Evolutionary conservation across 2,888 invertebrate species (phyloP), one percentile per base, ranked within the genome.

Genomic region (Xylota segnis): DNA sequence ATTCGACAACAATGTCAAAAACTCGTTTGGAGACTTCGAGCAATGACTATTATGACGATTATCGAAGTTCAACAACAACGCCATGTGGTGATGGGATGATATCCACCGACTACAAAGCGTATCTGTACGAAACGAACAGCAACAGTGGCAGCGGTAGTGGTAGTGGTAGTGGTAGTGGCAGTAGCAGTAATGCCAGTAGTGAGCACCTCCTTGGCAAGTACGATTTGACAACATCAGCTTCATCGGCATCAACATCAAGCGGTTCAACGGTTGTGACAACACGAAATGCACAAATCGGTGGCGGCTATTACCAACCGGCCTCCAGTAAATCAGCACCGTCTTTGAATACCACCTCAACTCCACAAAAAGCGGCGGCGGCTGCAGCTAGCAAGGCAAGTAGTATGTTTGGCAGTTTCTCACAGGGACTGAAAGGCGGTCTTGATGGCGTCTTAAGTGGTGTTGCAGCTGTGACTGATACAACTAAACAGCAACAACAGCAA

Each of bases 301-400:
- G 87, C 3, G 87, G 87, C 7, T 89, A 89, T 76, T 89, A 89
- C 59, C 89, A 89, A 63, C 89, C 90, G 18, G 43, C 72, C 1
- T 63, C 87, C 0, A 82, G 66, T 23, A 86, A 86, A 61, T 71
- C 75, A 37, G 43, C 76, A 54, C 59, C 56, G 50, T 34, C 58
- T 10, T 40, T 43, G 32, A 72, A 47, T 50, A 87, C 71, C 58
- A 83, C 82, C 74, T 76, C 88, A 43, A 88, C 89, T 45, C 81
- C 89, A 27, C 89, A 92, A 27, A 90, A 92, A 37, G 92, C 91
- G 87, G 89, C 93, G 87, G 89, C 89, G 58, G 91, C 92, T 79
- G 90, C 90, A 87, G 91, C 91, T 88, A 90, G 89, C 81, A 91
- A 92, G 88, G 89, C 89, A 59, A 88, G 89, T n/a, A 90, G 88